A percentile compares a stretch with the other conserved stretches of the same genome.
Conservation (phyloP, 1,140 invertebrate species). For the Drosophila melanica region DNA sequence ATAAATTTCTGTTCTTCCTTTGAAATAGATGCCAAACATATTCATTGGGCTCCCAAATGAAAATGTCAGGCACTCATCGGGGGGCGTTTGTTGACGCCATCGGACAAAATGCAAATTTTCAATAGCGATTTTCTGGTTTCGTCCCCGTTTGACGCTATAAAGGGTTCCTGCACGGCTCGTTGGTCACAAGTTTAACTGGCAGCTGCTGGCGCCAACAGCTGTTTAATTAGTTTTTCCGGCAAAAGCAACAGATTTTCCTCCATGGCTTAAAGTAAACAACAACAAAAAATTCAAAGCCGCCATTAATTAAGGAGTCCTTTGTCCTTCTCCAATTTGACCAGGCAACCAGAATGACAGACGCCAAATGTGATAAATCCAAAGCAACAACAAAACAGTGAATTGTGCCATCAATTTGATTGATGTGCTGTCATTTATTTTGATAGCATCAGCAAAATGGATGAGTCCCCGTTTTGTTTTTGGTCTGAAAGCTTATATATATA, state of each 20-base stretch:
- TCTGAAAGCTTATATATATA: conserved; percentile 6
- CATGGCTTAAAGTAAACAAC: conserved; percentile 36
- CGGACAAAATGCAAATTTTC: conserved; percentile 61
- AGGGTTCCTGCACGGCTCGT: conserved; percentile 43
- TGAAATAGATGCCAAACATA: background rate
- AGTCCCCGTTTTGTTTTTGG: background rate
- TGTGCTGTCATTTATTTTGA: conserved; percentile 51
- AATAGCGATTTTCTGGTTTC: conserved; percentile 48
- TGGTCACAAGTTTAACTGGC: conserved; percentile 24
- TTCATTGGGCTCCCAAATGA: conserved; percentile 10
- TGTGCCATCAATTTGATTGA: conserved; percentile 59
- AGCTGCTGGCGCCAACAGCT: conserved; percentile 34
- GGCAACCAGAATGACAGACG: conserved; percentile 16
- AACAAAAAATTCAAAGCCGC: conserved; percentile 35
- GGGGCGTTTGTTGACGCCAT: background rate
- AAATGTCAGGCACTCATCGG: conserved; percentile 12
- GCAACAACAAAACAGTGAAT: conserved; percentile 20
- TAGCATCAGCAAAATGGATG: conserved; percentile 24
- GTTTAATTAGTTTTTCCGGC: conserved; percentile 64
- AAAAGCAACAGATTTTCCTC: conserved; percentile 54
- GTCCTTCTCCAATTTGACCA: conserved; percentile 54
- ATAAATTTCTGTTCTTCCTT: background rate
- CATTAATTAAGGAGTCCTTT: conserved; percentile 63
- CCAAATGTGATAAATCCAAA: background rate
- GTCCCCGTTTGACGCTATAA: conserved; percentile 8